A percentile compares a stretch with the other conserved stretches of the same genome.
Evolutionary conservation across 2,888 invertebrate genomes (phyloP).

Genomic region (Caradrina kadenii): DNA sequence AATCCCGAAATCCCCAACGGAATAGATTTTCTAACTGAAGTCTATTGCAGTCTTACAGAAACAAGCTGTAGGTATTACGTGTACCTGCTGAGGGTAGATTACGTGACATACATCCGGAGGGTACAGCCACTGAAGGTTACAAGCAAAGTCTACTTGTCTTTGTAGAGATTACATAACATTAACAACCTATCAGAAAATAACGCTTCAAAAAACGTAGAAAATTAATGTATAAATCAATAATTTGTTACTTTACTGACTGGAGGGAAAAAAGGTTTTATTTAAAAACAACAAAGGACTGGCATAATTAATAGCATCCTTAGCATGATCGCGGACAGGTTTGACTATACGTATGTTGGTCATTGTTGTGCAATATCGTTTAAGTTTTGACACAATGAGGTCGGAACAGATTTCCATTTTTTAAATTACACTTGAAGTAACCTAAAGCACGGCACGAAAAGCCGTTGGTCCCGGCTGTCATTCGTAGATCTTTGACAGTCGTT

Average conservation of each 20-base stretch:
- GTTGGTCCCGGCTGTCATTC: too few relatives aligned
- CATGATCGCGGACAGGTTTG: too few relatives aligned
- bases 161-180: background rate
- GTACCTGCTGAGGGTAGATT: constrained; percentile 8
- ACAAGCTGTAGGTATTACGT: constrained; percentile 1
- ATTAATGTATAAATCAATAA: background rate
- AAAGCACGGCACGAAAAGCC: too few relatives aligned
- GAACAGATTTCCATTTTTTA: too few relatives aligned
- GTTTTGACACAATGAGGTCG: too few relatives aligned
- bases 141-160: background rate
- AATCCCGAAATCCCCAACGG: constrained; percentile 24
- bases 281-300: background rate
- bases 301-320: too few relatives aligned
- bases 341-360: too few relatives aligned
- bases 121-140: background rate
- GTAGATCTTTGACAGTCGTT: too few relatives aligned
- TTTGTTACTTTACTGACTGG: background rate
- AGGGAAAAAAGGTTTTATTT: background rate
- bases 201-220: background rate
- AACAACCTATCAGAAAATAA: background rate
- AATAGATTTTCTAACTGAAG: constrained; percentile 25
- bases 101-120: constrained; percentile 28
- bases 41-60: constrained; percentile 17
- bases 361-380: too few relatives aligned
- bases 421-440: too few relatives aligned